Evolutionary conservation across 2,888 invertebrate species (phyloP).

Genomic region (Chrysomela aeneicollis): DNA sequence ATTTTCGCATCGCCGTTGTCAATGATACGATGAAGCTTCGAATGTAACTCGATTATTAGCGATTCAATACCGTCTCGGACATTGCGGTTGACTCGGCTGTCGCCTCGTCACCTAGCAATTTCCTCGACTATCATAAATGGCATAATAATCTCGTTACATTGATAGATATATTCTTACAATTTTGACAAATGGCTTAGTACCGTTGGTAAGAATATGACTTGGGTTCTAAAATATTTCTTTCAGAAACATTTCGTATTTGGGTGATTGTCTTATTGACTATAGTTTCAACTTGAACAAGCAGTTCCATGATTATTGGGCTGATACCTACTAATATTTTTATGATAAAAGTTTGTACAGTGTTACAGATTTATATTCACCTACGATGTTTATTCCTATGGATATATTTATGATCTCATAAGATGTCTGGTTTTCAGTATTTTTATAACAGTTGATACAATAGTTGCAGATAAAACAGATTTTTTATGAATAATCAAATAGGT

Average conservation of each 20-base stretch:
- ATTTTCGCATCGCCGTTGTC: too few species aligned
- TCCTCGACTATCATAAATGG: too few species aligned
- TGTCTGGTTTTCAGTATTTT: conserved; percentile 51
- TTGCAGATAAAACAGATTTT: conserved; percentile 45
- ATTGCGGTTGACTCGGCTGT: too few species aligned
- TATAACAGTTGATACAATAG: conserved; percentile 47
- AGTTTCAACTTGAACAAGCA: background rate
- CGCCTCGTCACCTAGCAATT: too few species aligned
- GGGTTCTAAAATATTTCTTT: too few species aligned
- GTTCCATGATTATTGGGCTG: conserved; percentile 48
- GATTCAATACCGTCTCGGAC: too few species aligned
- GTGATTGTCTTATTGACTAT: background rate
- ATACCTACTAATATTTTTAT: conserved; percentile 59
- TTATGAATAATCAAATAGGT: conserved; percentile 43
- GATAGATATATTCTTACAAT: too few species aligned
- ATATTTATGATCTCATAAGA: conserved; percentile 47
- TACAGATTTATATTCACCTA: conserved; percentile 56
- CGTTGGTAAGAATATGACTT: too few species aligned
- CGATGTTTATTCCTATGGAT: conserved; percentile 50
- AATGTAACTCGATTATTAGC: too few species aligned
- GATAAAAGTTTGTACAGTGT: conserved; percentile 60
- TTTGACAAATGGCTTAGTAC: too few species aligned
- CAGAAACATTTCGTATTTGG: background rate
- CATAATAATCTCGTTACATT: too few species aligned
- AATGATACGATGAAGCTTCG: too few species aligned